Evolutionary conservation across 1,140 invertebrate species (phyloP), one percentile per base, ranked within the genome.

Genomic region (Paramacrobiotus metropolitanus): DNA sequence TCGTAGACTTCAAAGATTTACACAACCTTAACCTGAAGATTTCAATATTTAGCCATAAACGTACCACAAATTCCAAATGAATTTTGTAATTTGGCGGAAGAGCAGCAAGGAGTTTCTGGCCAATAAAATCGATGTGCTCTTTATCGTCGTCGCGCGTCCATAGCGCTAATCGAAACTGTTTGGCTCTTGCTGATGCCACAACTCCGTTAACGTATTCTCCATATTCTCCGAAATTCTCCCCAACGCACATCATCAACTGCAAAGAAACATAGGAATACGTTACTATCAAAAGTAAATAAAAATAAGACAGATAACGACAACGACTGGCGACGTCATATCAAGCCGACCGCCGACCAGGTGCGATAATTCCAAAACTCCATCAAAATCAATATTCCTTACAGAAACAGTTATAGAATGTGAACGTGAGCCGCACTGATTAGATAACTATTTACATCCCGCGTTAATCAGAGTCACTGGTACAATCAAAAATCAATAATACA

Each of bases 181-280:
- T 55, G 24, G 15, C 48, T 4, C 48, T 15, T 9, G 48, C 48
- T 9, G 48, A 55, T 15, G 48, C 48, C 15, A 55, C 48, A 15
- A 55, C 48, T 15, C 48, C 48, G 48, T 55, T 55, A 4, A 55
- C 48, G 48, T 55, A 55, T 24, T 55, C 48, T 55, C 48, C 48
- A 4, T 9, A 20, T 9, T 55, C 48, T 15, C 48, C 48, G 28
- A 55, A 55, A 28, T 55, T 15, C 24, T 55, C 48, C 28, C 48
- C 48, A 15, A 55, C 48, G 28, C 48, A 55, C 9, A 55, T 55
- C 48, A 55, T 55, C 48, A 55, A 55, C 48, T 55, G 34, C 34
- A 40, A 40, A 28, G 15, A 28, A 24, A 55, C 15, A 15, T 9
- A 40, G n/a, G 34, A 40, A 40, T n/a, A 40, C 34, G 34, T 40